These are phyloP conservation scores for Muscina levida DNA, from an alignment of 2,888 invertebrate species.

Conservation along the genomic window DNA sequence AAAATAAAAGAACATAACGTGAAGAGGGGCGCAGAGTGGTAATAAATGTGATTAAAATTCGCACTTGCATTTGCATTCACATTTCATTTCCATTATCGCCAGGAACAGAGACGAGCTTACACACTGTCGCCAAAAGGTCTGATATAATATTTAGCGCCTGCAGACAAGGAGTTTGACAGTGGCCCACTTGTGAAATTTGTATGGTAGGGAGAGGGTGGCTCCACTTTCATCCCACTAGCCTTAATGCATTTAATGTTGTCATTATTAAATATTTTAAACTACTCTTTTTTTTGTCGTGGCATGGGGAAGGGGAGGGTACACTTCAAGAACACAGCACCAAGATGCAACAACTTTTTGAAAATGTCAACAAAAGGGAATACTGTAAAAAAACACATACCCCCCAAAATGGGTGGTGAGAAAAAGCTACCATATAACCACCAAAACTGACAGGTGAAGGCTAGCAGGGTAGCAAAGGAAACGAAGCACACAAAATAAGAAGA, in stretches of 20 bases:
- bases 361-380: background rate
- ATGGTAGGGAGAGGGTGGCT: background rate
- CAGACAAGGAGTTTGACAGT: background rate
- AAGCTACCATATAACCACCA: conserved; percentile 5
- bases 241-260: conserved; percentile 1
- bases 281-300: background rate
- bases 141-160: background rate
- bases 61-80: background rate
- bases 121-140: conserved; percentile 3
- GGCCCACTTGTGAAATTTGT: conserved; percentile 1
- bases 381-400: no score
- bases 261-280: conserved; percentile 32
- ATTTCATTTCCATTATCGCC: background rate
- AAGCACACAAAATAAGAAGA: conserved; percentile 19
- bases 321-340: no score
- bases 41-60: no score
- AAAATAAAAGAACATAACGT: background rate
- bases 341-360: background rate
- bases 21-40: no score
- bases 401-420: conserved; percentile 3
- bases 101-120: no score
- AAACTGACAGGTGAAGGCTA: no score
- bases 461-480: background rate
- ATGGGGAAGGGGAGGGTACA: no score
- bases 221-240: no score